These are phyloP conservation scores for Amblyornis subalaris DNA, from an alignment of 2,113 vertebrate species.

Conservation along the genomic window DNA sequence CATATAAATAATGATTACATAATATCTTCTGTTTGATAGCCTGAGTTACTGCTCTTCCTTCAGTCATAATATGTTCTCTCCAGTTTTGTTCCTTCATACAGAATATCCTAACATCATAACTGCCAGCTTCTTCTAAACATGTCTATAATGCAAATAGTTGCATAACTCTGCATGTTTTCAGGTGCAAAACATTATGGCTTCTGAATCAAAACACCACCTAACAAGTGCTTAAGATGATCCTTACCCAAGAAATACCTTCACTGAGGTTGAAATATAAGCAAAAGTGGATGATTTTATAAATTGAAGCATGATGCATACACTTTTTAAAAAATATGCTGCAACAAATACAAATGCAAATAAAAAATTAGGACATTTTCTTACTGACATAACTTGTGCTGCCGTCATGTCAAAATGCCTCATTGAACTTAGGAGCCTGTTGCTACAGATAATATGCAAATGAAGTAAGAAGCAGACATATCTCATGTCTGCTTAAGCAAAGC, in stretches of 20 bases:
- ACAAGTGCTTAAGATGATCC: background rate
- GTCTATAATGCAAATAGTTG: background rate
- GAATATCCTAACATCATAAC: background rate
- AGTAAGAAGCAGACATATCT: background rate
- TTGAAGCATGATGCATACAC: background rate
- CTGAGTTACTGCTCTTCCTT: background rate
- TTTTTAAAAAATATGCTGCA: background rate
- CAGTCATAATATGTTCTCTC: background rate
- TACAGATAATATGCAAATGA: background rate
- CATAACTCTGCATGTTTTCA: background rate
- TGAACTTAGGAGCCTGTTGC: background rate
- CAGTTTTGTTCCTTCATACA: background rate
- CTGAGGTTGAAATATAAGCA: background rate
- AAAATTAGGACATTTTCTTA: background rate
- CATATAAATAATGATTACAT: background rate
- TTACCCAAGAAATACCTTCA: background rate
- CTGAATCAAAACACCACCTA: background rate
- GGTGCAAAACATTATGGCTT: background rate
- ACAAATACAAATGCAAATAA: background rate
- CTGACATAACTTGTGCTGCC: background rate
- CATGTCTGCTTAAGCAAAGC: background rate
- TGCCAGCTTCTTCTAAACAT: slow-evolving; percentile 13
- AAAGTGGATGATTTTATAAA: background rate
- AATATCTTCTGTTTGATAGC: background rate
- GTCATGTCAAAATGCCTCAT: background rate